Percentiles rank a stretch among this genome's conserved stretches.
Conservation (phyloP, 64 coral and sea anemone species). For the Orbicella faveolata region DNA sequence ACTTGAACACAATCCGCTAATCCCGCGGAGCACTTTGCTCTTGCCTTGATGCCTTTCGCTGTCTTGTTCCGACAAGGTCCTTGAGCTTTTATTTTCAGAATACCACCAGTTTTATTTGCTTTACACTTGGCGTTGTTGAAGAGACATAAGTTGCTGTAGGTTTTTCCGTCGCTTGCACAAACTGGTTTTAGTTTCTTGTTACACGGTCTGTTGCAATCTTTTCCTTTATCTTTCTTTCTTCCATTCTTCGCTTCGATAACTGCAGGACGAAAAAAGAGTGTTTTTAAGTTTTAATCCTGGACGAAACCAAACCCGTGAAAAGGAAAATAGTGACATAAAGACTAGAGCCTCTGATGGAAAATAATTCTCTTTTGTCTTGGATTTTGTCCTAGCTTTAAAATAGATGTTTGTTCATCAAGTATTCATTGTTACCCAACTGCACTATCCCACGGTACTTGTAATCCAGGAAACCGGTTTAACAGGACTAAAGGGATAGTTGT, state of each 20-base stretch:
- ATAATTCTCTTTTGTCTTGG: too few species aligned
- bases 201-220: constrained; percentile 35
- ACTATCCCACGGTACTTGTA: too few species aligned
- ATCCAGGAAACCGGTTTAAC: too few species aligned
- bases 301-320: neutral
- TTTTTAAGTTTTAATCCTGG: neutral
- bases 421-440: too few species aligned
- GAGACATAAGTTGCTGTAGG: constrained; percentile 59
- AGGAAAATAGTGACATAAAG: neutral
- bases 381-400: too few species aligned
- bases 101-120: constrained; percentile 42
- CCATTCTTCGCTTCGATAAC: constrained; percentile 15
- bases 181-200: constrained; percentile 19
- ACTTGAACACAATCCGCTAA: constrained; percentile 26
- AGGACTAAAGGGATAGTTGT: too few species aligned
- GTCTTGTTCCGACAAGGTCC: constrained; percentile 48
- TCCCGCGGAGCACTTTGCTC: constrained; percentile 14
- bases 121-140: constrained; percentile 70
- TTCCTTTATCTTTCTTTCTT: neutral
- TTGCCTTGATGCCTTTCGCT: constrained; percentile 37
- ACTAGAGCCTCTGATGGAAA: too few species aligned
- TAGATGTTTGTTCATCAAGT: too few species aligned
- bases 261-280: neutral
- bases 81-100: constrained; percentile 42
- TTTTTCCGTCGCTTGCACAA: constrained; percentile 74